A percentile compares a stretch with the other conserved stretches of the same genome.
Evolutionary conservation across 2,888 invertebrate genomes (phyloP).

Genomic region (Tetrapedia diversipes): DNA sequence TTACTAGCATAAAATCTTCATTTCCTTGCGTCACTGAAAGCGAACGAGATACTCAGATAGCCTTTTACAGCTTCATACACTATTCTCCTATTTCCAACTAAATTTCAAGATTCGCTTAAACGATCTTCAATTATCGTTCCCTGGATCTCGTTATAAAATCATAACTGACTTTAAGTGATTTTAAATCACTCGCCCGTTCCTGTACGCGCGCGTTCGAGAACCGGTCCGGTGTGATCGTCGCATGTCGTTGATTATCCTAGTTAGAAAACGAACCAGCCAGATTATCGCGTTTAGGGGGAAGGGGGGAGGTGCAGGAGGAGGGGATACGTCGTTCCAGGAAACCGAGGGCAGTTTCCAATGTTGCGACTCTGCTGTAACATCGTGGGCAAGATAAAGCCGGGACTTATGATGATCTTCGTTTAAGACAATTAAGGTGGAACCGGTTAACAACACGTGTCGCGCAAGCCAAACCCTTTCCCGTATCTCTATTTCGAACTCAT

Average conservation of each 20-base stretch:
- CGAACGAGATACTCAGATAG: no score
- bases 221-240: background rate
- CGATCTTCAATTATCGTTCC: background rate
- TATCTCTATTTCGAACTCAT: conserved; percentile 73
- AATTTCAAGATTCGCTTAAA: no score
- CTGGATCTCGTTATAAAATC: background rate
- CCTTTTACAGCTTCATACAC: no score
- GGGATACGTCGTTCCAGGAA: conserved; percentile 27
- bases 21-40: no score
- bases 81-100: no score
- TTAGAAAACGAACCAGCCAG: background rate
- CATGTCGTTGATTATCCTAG: conserved; percentile 8
- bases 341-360: conserved; percentile 42
- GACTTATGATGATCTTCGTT: conserved; percentile 75
- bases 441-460: conserved; percentile 78
- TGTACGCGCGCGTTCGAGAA: background rate
- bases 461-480: conserved; percentile 71
- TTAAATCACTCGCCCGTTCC: background rate
- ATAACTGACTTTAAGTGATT: background rate
- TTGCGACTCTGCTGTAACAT: conserved; percentile 22
- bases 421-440: conserved; percentile 78
- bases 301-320: no score
- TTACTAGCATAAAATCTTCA: no score
- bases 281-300: background rate
- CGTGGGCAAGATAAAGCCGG: conserved; percentile 68